phyloP scores from a whole-genome alignment of 2,888 invertebrate genomes.

The Enchytraeus crypticus region DNA sequence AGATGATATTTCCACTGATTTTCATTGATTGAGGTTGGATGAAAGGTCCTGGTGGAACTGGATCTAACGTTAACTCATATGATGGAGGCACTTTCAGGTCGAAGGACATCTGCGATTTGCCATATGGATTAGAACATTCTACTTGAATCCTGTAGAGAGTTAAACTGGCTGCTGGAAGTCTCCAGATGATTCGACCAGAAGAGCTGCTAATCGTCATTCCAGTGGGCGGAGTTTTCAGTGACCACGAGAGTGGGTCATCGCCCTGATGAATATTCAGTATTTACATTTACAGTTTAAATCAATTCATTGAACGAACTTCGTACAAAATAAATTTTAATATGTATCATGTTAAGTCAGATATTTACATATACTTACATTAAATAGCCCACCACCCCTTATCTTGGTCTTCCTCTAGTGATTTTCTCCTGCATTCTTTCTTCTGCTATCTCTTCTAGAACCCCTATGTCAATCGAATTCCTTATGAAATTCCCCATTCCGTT shows the following conservation, averaged over 20 bases:
- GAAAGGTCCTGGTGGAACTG: conserved; percentile 7
- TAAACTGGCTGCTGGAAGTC: neutral
- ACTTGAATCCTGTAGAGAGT: neutral
- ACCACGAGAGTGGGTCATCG: conserved; percentile 5
- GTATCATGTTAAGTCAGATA: no score
- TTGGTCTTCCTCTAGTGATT: no score
- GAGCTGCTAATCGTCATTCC: conserved; percentile 1
- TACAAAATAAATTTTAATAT: no score
- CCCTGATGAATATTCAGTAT: conserved; percentile 2
- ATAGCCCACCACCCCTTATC: no score
- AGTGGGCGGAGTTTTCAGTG: neutral
- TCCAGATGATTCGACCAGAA: conserved; percentile 7
- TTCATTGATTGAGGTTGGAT: neutral
- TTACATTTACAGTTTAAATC: no score
- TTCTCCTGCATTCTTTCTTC: no score
- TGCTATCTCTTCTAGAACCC: no score
- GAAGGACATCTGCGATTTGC: neutral
- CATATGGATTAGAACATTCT: conserved; percentile 4
- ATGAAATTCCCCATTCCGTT: no score
- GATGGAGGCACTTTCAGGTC: conserved; percentile 8
- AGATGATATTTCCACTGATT: conserved; percentile 11
- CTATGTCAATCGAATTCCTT: no score
- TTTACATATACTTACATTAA: no score
- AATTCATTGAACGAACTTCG: no score
- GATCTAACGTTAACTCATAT: conserved; percentile 5